Evolutionary conservation across 2,888 invertebrate genomes (phyloP), one percentile per base, ranked within the genome.

Genomic region (Oeneis ivallda): DNA sequence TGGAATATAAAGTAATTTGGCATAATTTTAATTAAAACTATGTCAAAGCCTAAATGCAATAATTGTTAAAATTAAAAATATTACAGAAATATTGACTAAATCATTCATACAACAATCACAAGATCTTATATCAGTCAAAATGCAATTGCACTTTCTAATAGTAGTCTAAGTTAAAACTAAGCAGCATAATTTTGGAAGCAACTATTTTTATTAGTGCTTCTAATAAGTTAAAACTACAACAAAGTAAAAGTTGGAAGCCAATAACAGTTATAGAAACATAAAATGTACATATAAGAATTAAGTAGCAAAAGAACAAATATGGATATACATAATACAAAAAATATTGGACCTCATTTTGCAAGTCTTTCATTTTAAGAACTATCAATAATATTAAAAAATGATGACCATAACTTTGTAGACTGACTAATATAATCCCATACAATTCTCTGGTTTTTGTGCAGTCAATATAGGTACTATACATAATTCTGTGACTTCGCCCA

Each of bases 1-100:
- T 84, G 79, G 80, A 81, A 83, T 82, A 88, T 78, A 89, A 88
- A 87, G 85, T 86, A 87, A 87, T 91, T 92, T 89, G 89, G 89
- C 84, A 88, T 88, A 84, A 82, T 79, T 79, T 83, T 70, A 75
- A 15, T 81, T 52, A 41, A 78, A 85, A 80, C 85, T 88, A 88
- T 80, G 71, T 85, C 81, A 80, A 85, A 81, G 81, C 81, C 83
- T 90, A 90, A 91, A 90, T 90, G 90, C 89, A 86, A 75, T 80
- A 80, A 82, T 78, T 65, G 67, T 84, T 80, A 83, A 84, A 79
- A 82, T 76, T 79, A 83, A 84, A 79, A 82, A 76, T 78, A 80
- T 83, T 61, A 58, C 83, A 84, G 79, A 79, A 78, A 78, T 73
- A 79, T 77, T 84, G 85, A 89, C 85, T 87, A 79, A 75, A 74